A percentile compares a stretch with the other conserved stretches of the same genome.
phyloP scores from a whole-genome alignment of 2,797 vertebrate species.

The Betta splendens region DNA sequence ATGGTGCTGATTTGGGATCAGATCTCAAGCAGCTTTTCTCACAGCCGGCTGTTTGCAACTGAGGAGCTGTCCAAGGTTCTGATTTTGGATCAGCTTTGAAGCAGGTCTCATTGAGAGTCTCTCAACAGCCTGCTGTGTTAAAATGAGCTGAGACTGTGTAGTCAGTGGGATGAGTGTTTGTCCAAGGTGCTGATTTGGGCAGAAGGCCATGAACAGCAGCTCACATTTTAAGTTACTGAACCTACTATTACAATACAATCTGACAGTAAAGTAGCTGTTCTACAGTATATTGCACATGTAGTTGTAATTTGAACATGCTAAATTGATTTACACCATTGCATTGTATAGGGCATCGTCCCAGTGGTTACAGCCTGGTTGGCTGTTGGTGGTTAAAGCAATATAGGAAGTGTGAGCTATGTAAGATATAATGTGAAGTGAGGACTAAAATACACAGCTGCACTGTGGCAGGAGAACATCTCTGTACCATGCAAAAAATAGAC shows the following conservation, averaged over 20 bases:
- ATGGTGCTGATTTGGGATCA: slow-evolving; percentile 13
- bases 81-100: background rate
- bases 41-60: slow-evolving; percentile 1
- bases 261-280: slow-evolving; percentile 19
- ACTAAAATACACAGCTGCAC: slow-evolving; percentile 4
- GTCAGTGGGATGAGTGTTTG: slow-evolving; percentile 1
- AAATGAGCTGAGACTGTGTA: background rate
- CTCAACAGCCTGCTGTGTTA: background rate
- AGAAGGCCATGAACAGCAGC: slow-evolving; percentile 20
- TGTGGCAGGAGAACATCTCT: slow-evolving; percentile 15
- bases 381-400: slow-evolving; percentile 16
- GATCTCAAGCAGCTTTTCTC: background rate
- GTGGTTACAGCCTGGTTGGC: background rate
- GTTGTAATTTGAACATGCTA: too few relatives aligned
- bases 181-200: slow-evolving; percentile 24
- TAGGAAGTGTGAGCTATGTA: background rate
- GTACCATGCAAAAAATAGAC: slow-evolving; percentile 33
- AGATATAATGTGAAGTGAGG: slow-evolving; percentile 3
- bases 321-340: slow-evolving; percentile 22
- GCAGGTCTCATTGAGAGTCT: background rate
- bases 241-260: background rate
- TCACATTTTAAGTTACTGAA: slow-evolving; percentile 16
- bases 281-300: slow-evolving; percentile 21
- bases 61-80: background rate
- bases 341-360: background rate